Conservation (phyloP, 2,113 vertebrate genomes). For the Tachysurus fulvidraco region DNA sequence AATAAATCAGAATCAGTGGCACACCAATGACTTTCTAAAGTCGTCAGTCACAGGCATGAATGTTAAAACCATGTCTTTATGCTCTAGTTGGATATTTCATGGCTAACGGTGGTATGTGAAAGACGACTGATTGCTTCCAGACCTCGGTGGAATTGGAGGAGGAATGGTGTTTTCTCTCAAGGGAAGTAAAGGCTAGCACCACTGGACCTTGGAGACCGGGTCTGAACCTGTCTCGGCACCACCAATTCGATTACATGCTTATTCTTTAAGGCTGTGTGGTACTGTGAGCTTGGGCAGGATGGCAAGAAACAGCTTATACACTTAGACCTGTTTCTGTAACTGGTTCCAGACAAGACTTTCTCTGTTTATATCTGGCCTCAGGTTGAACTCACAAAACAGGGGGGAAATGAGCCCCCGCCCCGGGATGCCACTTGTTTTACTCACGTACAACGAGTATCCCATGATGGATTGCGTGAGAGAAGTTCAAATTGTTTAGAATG, state of each 20-base stretch:
- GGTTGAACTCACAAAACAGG: slow-evolving; percentile 33
- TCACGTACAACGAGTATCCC: slow-evolving; percentile 14
- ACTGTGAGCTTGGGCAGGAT: background rate
- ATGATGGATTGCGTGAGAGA: slow-evolving; percentile 25
- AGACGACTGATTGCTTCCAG: slow-evolving; percentile 73
- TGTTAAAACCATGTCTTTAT: slow-evolving; percentile 72
- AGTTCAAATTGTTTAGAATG: slow-evolving; percentile 11
- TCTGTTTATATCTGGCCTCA: slow-evolving; percentile 46
- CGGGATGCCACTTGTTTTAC: slow-evolving; percentile 39
- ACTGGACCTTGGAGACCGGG: slow-evolving; percentile 42
- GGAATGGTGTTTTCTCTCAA: slow-evolving; percentile 18
- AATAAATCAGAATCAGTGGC: slow-evolving; percentile 53
- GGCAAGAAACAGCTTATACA: slow-evolving; percentile 10
- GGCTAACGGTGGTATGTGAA: slow-evolving; percentile 68
- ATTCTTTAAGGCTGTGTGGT: slow-evolving; percentile 9
- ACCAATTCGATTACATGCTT: slow-evolving; percentile 48
- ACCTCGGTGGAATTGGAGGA: slow-evolving; percentile 43
- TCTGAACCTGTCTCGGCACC: slow-evolving; percentile 32
- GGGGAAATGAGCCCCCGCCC: slow-evolving; percentile 24
- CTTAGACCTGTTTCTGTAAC: slow-evolving; percentile 15
- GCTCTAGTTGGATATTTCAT: slow-evolving; percentile 69
- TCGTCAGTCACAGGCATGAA: slow-evolving; percentile 67
- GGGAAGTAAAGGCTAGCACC: slow-evolving; percentile 44
- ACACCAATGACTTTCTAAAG: slow-evolving; percentile 62
- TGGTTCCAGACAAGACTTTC: slow-evolving; percentile 27